Base-by-base conservation (phyloP, 2,888 invertebrate species). In the Caenorhabditis angaria region DNA sequence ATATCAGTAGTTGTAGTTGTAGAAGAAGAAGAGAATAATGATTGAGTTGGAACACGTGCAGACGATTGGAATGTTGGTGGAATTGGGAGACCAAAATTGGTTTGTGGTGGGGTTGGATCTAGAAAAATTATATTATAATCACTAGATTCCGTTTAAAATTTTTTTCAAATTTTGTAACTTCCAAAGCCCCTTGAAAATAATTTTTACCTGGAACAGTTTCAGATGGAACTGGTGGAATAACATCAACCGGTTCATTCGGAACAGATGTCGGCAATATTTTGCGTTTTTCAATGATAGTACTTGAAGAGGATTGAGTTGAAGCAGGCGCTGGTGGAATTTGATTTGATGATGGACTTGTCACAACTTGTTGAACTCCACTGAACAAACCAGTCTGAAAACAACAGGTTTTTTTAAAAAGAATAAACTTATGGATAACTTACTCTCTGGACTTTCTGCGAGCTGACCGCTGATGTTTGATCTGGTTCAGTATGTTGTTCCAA, bases 221-320 rank as follows among this genome's bases (percentile, higher is more conserved):
- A 2, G 68, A 68, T 24, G 72, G 72, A 29, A 73, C 72, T 32
- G 72, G 72, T 2, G 72, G 72, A 51, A 73, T 68, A 1, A 73
- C 53, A 32, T 73, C 72, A 20, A 22, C 41, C 8, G 72, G 67
- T 18, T 67, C 72, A 20, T 67, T 72, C 2, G 71, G 71, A 60
- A 71, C 60, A 0, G 71, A 57, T 6, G 63, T 56, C 22, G 66
- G 71, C n/a, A 63, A 22, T 3, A 2, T 53, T 8, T 3, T 20
- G 10, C 25, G 53, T 14, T 8, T 53, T 8, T 24, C 53, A 3
- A 53, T 25, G 2, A 12, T 8, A 18, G 53, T 27, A 25, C 27
- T 53, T 14, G 32, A 22, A 5, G 32, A 22, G 2, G 57, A 41
- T 35, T 57, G 56, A 6, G 64, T 24, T 2, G 62, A 56, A 32